These are phyloP conservation scores for Homalodisca vitripennis DNA, from an alignment of 1,140 invertebrate genomes.

Conservation along the genomic window DNA sequence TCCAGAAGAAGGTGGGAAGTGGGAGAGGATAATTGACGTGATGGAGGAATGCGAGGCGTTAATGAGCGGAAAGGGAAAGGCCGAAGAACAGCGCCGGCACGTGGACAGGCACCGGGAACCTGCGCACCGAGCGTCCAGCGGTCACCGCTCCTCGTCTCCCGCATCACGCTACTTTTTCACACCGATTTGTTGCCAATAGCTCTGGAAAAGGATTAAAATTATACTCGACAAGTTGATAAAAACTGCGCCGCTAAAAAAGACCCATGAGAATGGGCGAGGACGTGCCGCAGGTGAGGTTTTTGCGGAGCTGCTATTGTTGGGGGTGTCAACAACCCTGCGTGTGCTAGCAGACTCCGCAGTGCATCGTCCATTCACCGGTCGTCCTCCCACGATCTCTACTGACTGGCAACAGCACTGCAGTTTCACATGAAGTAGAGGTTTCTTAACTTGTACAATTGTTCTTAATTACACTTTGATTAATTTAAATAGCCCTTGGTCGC, in stretches of 20 bases:
- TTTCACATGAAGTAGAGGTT: too few species aligned
- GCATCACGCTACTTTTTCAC: not conserved
- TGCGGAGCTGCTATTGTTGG: constrained; percentile 5
- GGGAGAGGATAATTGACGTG: too few species aligned
- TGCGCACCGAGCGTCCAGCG: not conserved
- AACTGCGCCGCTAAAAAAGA: not conserved
- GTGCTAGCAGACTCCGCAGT: too few species aligned
- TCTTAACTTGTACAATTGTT: too few species aligned
- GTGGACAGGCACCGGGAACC: not conserved
- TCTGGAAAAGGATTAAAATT: constrained; percentile 11
- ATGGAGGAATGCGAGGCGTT: not conserved
- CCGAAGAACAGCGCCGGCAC: not conserved
- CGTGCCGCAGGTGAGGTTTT: constrained; percentile 7
- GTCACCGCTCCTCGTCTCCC: not conserved
- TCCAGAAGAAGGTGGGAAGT: too few species aligned
- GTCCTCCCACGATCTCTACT: too few species aligned
- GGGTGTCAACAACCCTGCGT: not conserved
- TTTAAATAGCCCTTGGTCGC: too few species aligned
- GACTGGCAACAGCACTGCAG: too few species aligned
- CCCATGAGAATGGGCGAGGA: not conserved
- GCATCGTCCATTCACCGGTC: too few species aligned
- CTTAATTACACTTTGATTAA: too few species aligned
- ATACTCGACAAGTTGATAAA: constrained; percentile 17
- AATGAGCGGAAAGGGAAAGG: not conserved
- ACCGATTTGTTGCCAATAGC: constrained; percentile 17